Conservation (phyloP, 2,113 vertebrate genomes). For the Struthio camelus region DNA sequence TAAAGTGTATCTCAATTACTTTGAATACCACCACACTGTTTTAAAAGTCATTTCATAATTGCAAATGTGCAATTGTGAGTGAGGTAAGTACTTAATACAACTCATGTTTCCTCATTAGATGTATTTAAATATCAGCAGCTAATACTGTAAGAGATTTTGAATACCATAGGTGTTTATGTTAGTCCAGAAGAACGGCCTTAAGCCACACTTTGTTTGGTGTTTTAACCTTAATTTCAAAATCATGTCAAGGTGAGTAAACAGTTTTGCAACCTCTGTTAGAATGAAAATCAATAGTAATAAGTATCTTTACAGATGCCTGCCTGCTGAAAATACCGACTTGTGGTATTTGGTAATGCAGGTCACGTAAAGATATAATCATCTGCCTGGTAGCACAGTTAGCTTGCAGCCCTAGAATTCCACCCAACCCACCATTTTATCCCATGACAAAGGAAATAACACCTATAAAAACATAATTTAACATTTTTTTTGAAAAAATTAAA, state of each 20-base stretch:
- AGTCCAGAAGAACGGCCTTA: background rate
- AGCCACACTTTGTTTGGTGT: background rate
- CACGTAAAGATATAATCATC: background rate
- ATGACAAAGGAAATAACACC: too few species aligned
- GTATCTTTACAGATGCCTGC: background rate
- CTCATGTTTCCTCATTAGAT: background rate
- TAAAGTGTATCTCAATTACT: background rate
- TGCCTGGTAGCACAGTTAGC: background rate
- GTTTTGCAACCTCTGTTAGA: background rate
- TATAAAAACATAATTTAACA: too few species aligned
- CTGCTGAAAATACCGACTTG: background rate
- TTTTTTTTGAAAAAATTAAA: too few species aligned
- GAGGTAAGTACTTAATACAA: background rate
- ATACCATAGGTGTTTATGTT: background rate
- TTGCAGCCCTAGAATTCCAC: background rate
- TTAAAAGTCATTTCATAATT: background rate
- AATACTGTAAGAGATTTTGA: background rate
- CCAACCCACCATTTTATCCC: background rate
- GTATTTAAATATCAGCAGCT: background rate
- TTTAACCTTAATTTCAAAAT: background rate
- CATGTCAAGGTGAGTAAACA: background rate
- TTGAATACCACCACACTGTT: background rate
- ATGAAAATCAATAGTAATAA: background rate
- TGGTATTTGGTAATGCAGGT: background rate
- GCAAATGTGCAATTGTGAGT: too few species aligned